Evolutionary conservation across 1,140 invertebrate species (phyloP).

Genomic region (Steinernema khuongi): DNA sequence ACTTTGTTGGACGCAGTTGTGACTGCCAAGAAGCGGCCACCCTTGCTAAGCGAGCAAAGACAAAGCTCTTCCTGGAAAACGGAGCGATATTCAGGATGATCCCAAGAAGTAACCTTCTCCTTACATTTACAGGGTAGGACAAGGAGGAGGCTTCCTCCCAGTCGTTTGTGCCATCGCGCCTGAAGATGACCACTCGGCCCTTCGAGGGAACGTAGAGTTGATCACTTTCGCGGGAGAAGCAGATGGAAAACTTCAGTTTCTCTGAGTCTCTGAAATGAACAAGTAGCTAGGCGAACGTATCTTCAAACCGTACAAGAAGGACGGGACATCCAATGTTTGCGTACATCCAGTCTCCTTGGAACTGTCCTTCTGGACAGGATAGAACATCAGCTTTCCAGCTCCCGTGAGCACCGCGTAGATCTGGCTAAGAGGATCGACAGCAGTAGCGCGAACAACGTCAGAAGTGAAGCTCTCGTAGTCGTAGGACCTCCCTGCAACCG

Average conservation of each 20-base stretch:
- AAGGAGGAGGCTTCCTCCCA: background rate
- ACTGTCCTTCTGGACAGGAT: background rate
- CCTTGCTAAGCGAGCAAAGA: background rate
- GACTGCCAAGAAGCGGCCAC: background rate
- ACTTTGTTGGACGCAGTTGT: background rate
- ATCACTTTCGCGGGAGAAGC: constrained; percentile 9
- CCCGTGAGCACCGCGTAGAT: background rate
- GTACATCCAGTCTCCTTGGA: background rate
- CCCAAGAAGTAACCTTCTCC: background rate
- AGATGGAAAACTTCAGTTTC: background rate
- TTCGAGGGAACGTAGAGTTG: background rate
- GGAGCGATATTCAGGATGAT: background rate
- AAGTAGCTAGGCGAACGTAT: background rate
- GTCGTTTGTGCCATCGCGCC: background rate
- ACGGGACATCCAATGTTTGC: background rate
- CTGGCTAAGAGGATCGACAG: background rate
- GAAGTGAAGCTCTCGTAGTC: background rate
- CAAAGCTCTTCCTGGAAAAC: background rate
- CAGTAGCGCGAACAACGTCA: background rate
- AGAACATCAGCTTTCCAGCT: background rate
- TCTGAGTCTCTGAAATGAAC: background rate
- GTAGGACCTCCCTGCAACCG: background rate
- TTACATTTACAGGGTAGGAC: background rate
- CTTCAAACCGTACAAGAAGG: background rate
- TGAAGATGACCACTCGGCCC: background rate